These are phyloP conservation scores for Furcifer pardalis DNA, from an alignment of 2,797 vertebrate genomes.

Conservation along the genomic window DNA sequence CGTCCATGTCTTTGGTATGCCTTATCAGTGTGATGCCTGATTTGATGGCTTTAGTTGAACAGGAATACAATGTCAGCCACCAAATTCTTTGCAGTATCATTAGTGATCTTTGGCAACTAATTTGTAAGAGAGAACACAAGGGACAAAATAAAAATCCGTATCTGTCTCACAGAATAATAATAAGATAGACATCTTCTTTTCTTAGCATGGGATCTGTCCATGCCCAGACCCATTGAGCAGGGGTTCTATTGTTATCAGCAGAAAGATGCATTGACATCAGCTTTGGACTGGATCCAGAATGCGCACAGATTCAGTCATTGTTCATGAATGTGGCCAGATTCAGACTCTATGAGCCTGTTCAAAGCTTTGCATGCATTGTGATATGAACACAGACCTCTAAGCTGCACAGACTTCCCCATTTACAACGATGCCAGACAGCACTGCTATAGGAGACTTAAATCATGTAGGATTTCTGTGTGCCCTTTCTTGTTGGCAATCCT, in stretches of 20 bases:
- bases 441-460: not conserved
- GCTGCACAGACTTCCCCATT: not conserved
- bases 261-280: not conserved
- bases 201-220: not conserved
- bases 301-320: not conserved
- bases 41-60: not conserved
- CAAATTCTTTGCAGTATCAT: accelerated
- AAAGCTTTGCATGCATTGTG: not conserved
- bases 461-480: not conserved
- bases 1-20: not conserved
- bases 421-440: not conserved
- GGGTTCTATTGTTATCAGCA: not conserved
- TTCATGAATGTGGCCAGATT: not conserved
- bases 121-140: not conserved
- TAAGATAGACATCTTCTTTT: conserved; percentile 2
- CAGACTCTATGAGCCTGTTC: not conserved
- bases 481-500: not conserved
- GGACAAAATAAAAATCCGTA: not conserved
- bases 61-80: not conserved
- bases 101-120: conserved; percentile 2
- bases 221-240: not conserved
- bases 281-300: not conserved
- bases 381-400: not conserved
- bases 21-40: not conserved
- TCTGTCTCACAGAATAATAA: not conserved